Percentiles rank a stretch among this genome's conserved stretches.
Evolutionary conservation across 1,140 invertebrate species (phyloP).

Genomic region (Aphaenogaster ashmeadi): DNA sequence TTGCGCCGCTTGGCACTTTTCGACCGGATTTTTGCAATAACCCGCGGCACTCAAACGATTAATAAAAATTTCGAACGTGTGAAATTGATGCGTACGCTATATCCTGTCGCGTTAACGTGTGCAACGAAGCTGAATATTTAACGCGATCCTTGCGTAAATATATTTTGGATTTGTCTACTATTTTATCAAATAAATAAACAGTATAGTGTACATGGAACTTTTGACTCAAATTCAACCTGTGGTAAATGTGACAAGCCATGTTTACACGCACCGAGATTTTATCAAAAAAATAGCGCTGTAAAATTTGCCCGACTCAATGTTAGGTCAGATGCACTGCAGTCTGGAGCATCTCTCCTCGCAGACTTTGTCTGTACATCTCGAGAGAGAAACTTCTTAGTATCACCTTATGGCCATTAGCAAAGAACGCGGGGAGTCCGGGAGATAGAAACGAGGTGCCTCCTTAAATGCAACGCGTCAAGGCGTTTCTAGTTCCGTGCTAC

Average conservation of each 20-base stretch:
- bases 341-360: conserved; percentile 16
- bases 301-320: conserved; percentile 19
- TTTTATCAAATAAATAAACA: conserved; percentile 59
- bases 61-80: conserved; percentile 22
- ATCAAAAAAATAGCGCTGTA: conserved; percentile 18
- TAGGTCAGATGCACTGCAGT: background rate
- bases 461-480: conserved; percentile 67
- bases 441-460: conserved; percentile 3
- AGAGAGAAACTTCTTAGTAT: conserved; percentile 50
- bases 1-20: too few relatives aligned
- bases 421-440: conserved; percentile 29
- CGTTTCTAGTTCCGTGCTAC: conserved; percentile 6
- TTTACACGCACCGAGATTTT: conserved; percentile 34
- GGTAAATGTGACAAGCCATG: conserved; percentile 7
- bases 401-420: conserved; percentile 60
- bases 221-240: conserved; percentile 17
- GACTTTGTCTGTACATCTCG: conserved; percentile 33
- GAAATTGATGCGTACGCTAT: background rate
- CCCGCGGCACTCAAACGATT: too few relatives aligned
- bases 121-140: conserved; percentile 25
- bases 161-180: conserved; percentile 32
- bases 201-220: background rate
- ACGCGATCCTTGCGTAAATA: conserved; percentile 21
- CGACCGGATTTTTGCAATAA: too few relatives aligned
- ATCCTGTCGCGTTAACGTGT: conserved; percentile 11